These are phyloP conservation scores for Halcyon senegalensis DNA, from an alignment of 2,113 vertebrate species.

Conservation along the genomic window DNA sequence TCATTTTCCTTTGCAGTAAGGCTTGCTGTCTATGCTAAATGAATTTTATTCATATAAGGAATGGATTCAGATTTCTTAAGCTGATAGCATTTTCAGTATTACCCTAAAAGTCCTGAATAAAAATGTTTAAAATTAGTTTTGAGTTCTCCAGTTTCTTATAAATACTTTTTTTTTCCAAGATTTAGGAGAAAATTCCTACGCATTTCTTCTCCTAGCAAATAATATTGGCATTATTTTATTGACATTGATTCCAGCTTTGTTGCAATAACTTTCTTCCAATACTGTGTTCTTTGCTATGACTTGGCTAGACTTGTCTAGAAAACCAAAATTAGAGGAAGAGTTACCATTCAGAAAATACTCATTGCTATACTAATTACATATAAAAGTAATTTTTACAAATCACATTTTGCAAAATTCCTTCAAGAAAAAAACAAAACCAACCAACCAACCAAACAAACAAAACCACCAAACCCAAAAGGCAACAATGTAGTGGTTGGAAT, in stretches of 20 bases:
- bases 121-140: background rate
- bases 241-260: background rate
- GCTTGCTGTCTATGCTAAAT: background rate
- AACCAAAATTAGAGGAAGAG: conserved; percentile 37
- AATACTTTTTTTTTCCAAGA: background rate
- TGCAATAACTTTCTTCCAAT: conserved; percentile 20
- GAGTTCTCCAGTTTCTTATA: background rate
- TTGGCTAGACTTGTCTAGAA: conserved; percentile 9
- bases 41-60: conserved; percentile 23
- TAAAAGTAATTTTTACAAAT: conserved; percentile 23
- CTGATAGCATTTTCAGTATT: background rate
- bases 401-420: conserved; percentile 22
- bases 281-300: background rate
- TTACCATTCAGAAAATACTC: conserved; percentile 21
- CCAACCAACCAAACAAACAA: background rate
- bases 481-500: background rate
- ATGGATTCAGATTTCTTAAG: conserved; percentile 14
- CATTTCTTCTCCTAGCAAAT: background rate
- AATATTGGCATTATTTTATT: background rate
- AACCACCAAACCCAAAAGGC: background rate
- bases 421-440: background rate
- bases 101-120: background rate
- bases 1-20: background rate
- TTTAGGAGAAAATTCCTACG: background rate
- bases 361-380: background rate